Conservation (phyloP, 2,113 vertebrate genomes). For the Calyptommatus sinebrachiatus region DNA sequence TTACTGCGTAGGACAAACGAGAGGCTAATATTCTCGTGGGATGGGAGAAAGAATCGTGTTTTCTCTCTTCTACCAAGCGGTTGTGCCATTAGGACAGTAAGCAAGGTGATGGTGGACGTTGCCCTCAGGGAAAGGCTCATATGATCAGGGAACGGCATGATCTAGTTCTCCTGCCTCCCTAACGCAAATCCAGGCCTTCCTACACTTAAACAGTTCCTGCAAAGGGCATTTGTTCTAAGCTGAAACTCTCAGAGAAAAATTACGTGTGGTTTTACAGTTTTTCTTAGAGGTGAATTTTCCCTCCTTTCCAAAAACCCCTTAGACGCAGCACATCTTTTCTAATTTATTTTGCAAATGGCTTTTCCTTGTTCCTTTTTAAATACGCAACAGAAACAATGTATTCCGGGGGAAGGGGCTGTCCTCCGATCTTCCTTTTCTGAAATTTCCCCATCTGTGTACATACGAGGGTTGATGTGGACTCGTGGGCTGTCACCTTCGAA, state of each 20-base stretch:
- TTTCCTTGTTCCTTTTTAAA: conserved; percentile 51
- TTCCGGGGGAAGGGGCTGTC: conserved; percentile 34
- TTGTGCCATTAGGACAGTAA: conserved; percentile 9
- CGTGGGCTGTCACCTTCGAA: conserved; percentile 34
- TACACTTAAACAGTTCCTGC: not conserved
- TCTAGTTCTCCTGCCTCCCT: conserved; percentile 16
- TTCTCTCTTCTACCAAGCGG: conserved; percentile 14
- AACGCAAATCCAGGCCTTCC: not conserved
- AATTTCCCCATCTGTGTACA: conserved; percentile 33
- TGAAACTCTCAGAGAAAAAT: conserved; percentile 2
- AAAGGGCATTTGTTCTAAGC: not conserved
- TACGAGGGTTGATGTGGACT: conserved; percentile 14
- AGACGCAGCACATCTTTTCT: conserved; percentile 16
- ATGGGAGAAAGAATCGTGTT: not conserved
- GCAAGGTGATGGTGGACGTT: conserved; percentile 29
- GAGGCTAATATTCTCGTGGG: conserved; percentile 12
- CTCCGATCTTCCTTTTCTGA: conserved; percentile 34
- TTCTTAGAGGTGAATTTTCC: not conserved
- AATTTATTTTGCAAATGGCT: conserved; percentile 25
- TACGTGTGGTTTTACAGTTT: conserved; percentile 19
- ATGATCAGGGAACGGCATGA: conserved; percentile 19
- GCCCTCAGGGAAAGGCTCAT: conserved; percentile 18
- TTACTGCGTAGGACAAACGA: conserved; percentile 15
- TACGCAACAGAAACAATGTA: conserved; percentile 33
- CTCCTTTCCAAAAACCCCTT: conserved; percentile 13